Evolutionary conservation across 2,113 vertebrate genomes (phyloP), one percentile per base, ranked within the genome.

Genomic region (Sialia sialis): DNA sequence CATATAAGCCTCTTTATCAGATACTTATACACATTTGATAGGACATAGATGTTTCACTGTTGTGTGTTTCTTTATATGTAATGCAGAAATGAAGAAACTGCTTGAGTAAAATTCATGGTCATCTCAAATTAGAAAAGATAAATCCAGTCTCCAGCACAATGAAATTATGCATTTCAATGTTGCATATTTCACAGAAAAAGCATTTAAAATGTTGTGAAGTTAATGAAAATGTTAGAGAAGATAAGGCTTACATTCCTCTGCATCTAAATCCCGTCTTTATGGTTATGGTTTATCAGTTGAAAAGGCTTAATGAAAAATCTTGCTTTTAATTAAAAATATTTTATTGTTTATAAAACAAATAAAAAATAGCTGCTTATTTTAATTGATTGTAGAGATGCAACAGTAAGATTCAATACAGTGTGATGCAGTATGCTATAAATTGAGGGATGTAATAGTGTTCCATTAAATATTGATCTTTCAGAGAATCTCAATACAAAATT

Each of bases 401-500:
- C 36, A 52, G 19, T 73, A 69, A 90, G 48, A 86, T 74, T 63
- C 68, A 74, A 48, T 91, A 66, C 34, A 54, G 30, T 44, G n/a
- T 76, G 62, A 93, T 92, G 23, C 29, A 80, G 21, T 90, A 38
- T 86, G 51, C 72, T 77, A 27, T 93, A 88, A 96, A 90, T 80
- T 84, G 78, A 91, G 39, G 39, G 19, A 27, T 91, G 64, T 84
- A 75, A 64, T 83, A 59, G 55, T 76, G n/a, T 95, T 95, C 46
- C 63, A 77, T 95, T 91, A 95, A 90, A 90, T 93, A 94, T 90
- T 91, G 94, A 93, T 93, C 84, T 91, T 93, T 77, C 34, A 74
- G 82, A 95, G 64, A 94, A 90, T 94, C 72, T 77, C 72, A 93
- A 49, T 85, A 88, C 52, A 91, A 94, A 95, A 95, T 93, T 52